Evolutionary conservation across 92 coral and sea anemone genomes (phyloP).

Genomic region (Isaurus tuberculatus): DNA sequence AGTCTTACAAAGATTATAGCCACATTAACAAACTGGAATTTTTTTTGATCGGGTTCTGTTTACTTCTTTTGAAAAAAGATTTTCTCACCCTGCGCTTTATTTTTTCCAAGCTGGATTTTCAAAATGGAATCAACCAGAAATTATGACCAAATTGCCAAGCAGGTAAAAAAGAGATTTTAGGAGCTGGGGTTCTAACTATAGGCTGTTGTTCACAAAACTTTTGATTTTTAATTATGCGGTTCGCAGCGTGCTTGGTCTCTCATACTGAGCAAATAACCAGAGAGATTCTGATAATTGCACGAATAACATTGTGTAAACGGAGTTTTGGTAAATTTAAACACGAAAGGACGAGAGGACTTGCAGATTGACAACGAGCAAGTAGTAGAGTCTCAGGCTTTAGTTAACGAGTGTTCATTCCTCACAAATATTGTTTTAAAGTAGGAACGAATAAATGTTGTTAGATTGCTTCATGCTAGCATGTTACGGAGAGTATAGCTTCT

Average conservation of each 20-base stretch:
- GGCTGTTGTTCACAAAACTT: slow-evolving; percentile 15
- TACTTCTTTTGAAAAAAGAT: background rate
- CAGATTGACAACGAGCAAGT: slow-evolving; percentile 1
- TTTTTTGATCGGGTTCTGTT: background rate
- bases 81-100: background rate
- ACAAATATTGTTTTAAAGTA: slow-evolving; percentile 2
- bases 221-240: slow-evolving; percentile 37
- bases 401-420: background rate
- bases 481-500: background rate
- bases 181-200: background rate
- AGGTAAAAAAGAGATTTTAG: background rate
- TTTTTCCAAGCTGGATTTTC: background rate
- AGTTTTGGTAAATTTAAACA: slow-evolving; percentile 21
- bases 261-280: slow-evolving; percentile 41
- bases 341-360: background rate
- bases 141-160: background rate
- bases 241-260: slow-evolving; percentile 35
- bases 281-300: slow-evolving; percentile 17
- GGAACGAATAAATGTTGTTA: background rate
- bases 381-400: background rate
- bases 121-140: background rate
- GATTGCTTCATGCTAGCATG: background rate
- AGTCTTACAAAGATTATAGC: background rate
- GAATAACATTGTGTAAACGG: background rate
- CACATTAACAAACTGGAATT: background rate